Evolutionary conservation across 2,888 invertebrate species (phyloP), one percentile per base, ranked within the genome.

Genomic region (Cerastoderma edule): DNA sequence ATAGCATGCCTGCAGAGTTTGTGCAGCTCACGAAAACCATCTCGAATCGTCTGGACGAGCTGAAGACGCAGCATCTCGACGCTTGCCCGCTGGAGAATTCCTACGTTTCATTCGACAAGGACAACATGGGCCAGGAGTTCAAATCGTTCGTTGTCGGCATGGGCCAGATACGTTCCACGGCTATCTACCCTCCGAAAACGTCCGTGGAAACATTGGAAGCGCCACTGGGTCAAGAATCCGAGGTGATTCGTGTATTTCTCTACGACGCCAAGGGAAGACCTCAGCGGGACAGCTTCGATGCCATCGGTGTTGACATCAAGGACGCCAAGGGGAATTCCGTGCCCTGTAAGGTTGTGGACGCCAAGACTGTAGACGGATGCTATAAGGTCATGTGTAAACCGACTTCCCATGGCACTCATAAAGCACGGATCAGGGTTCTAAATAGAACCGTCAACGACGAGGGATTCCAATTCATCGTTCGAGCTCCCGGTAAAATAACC

Each of bases 181-280:
- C 85, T 0, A 84, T 84, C n/a, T 84, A 75, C 46, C 84, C 84
- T n/a, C 85, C 85, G 0, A 83, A 85, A 48, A 83, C 85, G 16
- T 80, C 83, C 16, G 83, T 83, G 1, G 85, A 85, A 54, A 78
- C 85, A 22, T 69, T 83, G n/a, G 85, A 85, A 57, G 80, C 83
- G 1, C 83, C 83, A 2, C 67, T 82, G 1, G 83, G 81, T 4
- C 83, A 82, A 46, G 83, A 85, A 32, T 73, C 81, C 1, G 83
- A 85, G 48, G 83, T 85, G 0, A 79, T 85, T 39, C 73, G 76
- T n/a, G 83, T 85, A 0, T 85, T 83, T 56, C 68, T 85, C 3
- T 83, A 85, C 24, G 83, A 85, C 48, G 81, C 79, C 46, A 83
- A 83, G 30, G 85, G 85, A 16, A 65, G 78, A 46, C 83, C 85